Evolutionary conservation across 2,797 vertebrate genomes (phyloP).

Genomic region (Sebastes reedi): DNA sequence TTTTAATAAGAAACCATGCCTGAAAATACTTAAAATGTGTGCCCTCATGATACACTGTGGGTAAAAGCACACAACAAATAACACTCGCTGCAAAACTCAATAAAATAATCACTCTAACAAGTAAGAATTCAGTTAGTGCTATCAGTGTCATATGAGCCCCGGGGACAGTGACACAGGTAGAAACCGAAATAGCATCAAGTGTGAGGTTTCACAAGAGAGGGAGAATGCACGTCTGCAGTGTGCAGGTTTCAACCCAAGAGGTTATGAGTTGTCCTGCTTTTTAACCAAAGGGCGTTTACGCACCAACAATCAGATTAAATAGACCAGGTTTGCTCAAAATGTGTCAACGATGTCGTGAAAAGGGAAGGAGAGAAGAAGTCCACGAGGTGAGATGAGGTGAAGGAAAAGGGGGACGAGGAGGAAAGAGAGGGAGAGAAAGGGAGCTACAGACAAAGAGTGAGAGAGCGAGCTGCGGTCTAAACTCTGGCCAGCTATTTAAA

Average conservation of each 20-base stretch:
- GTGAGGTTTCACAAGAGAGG: slow-evolving; percentile 40
- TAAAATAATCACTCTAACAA: not conserved
- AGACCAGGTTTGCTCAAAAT: slow-evolving; percentile 10
- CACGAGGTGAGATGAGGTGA: slow-evolving; percentile 37
- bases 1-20: not conserved
- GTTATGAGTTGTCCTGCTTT: slow-evolving; percentile 35
- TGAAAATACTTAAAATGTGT: not conserved
- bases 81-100: not conserved
- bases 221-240: slow-evolving; percentile 20
- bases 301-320: slow-evolving; percentile 27
- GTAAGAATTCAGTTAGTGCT: not conserved
- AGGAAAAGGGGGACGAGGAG: not conserved
- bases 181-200: slow-evolving; percentile 42
- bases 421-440: not conserved
- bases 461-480: slow-evolving; percentile 46
- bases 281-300: slow-evolving; percentile 8
- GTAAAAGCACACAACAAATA: slow-evolving; percentile 8
- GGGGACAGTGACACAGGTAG: slow-evolving; percentile 24
- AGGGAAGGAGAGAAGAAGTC: not conserved
- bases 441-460: slow-evolving; percentile 32
- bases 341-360: not conserved
- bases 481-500: slow-evolving; percentile 74
- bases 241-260: slow-evolving; percentile 26
- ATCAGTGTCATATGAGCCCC: not conserved
- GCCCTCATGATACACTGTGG: not conserved